Percentiles rank a stretch among this genome's conserved stretches.
These are phyloP conservation scores for Arion vulgaris DNA, from an alignment of 1,140 invertebrate species.

Conservation along the genomic window DNA sequence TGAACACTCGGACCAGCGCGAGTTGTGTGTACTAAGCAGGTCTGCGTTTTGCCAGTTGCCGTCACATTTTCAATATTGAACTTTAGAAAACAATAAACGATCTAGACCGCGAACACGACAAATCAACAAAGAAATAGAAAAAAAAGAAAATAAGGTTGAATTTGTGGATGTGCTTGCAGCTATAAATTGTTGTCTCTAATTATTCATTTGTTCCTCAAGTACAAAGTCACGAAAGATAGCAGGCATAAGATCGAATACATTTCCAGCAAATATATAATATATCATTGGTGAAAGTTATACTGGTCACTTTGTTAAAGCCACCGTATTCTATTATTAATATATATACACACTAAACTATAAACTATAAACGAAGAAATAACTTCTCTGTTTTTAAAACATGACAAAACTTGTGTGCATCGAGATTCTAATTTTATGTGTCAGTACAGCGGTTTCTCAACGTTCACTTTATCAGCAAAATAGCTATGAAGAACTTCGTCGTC, in stretches of 20 bases:
- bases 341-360: too few species aligned
- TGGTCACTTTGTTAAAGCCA: too few species aligned
- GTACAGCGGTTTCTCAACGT: not conserved
- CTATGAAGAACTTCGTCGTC: not conserved
- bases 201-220: too few species aligned
- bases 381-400: too few species aligned
- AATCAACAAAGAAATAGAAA: not conserved
- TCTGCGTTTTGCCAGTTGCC: not conserved
- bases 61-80: not conserved
- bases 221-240: too few species aligned
- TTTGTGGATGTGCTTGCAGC: not conserved
- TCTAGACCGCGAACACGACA: not conserved
- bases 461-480: not conserved
- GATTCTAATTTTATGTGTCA: not conserved
- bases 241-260: too few species aligned
- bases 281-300: too few species aligned
- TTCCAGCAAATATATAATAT: too few species aligned
- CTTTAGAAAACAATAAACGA: not conserved
- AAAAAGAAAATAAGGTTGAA: not conserved
- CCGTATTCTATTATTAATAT: too few species aligned
- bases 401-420: too few species aligned
- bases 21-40: not conserved
- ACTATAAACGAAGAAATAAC: too few species aligned
- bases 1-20: too few species aligned
- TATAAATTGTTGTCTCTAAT: not conserved